These are phyloP conservation scores for Apamea epomidion DNA, from an alignment of 2,888 invertebrate genomes.

Conservation along the genomic window DNA sequence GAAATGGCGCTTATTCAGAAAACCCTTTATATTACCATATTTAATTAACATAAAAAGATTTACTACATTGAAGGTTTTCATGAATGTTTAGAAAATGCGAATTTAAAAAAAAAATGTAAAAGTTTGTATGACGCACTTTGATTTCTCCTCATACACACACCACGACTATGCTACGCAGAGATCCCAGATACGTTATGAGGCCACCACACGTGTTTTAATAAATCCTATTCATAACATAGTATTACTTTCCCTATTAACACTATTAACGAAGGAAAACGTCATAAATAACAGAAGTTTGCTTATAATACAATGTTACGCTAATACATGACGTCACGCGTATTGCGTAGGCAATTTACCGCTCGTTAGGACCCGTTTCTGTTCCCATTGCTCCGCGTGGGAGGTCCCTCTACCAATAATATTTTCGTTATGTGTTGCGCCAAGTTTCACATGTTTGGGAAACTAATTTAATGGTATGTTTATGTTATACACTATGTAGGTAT, in stretches of 20 bases:
- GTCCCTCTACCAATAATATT: constrained; percentile 41
- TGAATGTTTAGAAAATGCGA: not conserved
- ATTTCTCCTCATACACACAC: not conserved
- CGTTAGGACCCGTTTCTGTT: constrained; percentile 51
- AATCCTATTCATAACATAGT: constrained; percentile 2
- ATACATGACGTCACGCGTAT: constrained; percentile 35
- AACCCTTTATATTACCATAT: too few relatives aligned
- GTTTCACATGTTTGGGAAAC: constrained; percentile 40
- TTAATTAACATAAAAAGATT: too few relatives aligned
- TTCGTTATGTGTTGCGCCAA: constrained; percentile 49
- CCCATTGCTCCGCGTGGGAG: constrained; percentile 29
- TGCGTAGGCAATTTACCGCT: constrained; percentile 58
- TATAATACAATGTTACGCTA: constrained; percentile 35
- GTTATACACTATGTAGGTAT: not conserved
- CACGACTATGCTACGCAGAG: not conserved
- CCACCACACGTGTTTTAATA: not conserved
- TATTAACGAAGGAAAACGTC: constrained; percentile 23
- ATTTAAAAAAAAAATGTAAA: not conserved
- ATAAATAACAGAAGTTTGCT: constrained; percentile 39
- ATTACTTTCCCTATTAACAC: constrained; percentile 10
- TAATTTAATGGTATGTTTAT: constrained; percentile 34
- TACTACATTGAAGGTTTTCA: too few relatives aligned
- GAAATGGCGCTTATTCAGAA: too few relatives aligned
- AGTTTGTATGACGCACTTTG: not conserved
- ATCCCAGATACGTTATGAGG: too few relatives aligned